These are phyloP conservation scores for Cervus canadensis DNA, from an alignment of 2,113 vertebrate species.

Conservation along the genomic window DNA sequence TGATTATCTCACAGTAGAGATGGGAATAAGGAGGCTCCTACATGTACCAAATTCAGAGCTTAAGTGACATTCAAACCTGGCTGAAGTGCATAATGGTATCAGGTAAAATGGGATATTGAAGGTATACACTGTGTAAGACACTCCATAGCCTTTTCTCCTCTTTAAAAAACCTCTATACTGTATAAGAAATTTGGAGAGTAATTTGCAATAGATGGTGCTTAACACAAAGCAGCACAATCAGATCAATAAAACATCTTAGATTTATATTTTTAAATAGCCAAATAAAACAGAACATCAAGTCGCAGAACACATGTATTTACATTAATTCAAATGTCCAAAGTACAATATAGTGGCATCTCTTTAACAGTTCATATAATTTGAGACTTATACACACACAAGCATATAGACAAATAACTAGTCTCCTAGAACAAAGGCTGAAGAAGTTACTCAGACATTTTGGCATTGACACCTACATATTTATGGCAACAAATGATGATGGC, in stretches of 20 bases:
- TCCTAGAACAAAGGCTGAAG: conserved; percentile 11
- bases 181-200: background rate
- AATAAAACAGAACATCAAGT: conserved; percentile 35
- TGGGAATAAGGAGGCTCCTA: background rate
- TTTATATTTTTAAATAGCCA: conserved; percentile 44
- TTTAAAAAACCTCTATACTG: background rate
- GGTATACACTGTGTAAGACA: background rate
- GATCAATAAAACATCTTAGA: conserved; percentile 16
- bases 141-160: background rate
- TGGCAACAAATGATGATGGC: conserved; percentile 10
- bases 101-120: background rate
- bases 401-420: conserved; percentile 23
- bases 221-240: conserved; percentile 2
- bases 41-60: background rate
- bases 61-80: background rate
- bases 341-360: background rate
- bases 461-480: conserved; percentile 13
- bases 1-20: background rate
- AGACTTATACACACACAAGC: conserved; percentile 43
- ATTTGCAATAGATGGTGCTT: background rate
- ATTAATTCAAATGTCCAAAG: conserved; percentile 28
- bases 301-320: conserved; percentile 55
- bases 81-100: background rate
- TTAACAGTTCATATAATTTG: conserved; percentile 34
- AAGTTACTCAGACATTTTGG: conserved; percentile 35